Evolutionary conservation across 2,888 invertebrate genomes (phyloP), one percentile per base, ranked within the genome.

Genomic region (Dicycla oo): DNA sequence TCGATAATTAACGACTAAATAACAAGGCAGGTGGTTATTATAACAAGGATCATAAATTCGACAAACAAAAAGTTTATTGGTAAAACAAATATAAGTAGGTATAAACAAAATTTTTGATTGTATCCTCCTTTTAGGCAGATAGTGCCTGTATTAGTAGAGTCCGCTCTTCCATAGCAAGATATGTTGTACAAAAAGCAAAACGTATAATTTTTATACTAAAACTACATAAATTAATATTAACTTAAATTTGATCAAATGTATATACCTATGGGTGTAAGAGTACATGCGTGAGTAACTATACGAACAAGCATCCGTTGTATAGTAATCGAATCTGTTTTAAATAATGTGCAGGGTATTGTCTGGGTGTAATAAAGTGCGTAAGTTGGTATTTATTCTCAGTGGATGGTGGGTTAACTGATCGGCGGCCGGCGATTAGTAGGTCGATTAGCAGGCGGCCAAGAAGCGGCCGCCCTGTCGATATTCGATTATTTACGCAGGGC

Each of bases 401-500:
- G 81, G 84, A 86, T 82, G 81, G 80, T 64, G 77, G 85, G 84
- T 80, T 86, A 87, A 84, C 80, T 63, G 81, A 81, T 83, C 83
- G 87, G 84, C 85, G 86, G 87, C 84, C 84, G 79, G 79, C 88
- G 88, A 93, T 93, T 93, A 93, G 92, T 93, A 87, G 93, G 92
- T 92, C 95, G 94, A 94, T 95, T 94, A 94, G 92, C 91, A 90
- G 90, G 89, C 89, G 89, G 90, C 91, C 89, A 91, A 93, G 92
- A 90, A 87, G 88, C 90, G 88, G 85, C 84, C 85, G 88, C 86
- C 78, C 86, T 89, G 90, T 91, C 93, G 91, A 93, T 92, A 88
- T 87, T 88, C 87, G 89, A 89, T 90, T 88, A 88, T 86, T 86
- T 83, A 75, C 65, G 66, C 80, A 94, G 94, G 93, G 94, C 69